A percentile compares a stretch with the other conserved stretches of the same genome.
phyloP scores from a whole-genome alignment of 2,113 vertebrate species.

The Prionailurus bengalensis region DNA sequence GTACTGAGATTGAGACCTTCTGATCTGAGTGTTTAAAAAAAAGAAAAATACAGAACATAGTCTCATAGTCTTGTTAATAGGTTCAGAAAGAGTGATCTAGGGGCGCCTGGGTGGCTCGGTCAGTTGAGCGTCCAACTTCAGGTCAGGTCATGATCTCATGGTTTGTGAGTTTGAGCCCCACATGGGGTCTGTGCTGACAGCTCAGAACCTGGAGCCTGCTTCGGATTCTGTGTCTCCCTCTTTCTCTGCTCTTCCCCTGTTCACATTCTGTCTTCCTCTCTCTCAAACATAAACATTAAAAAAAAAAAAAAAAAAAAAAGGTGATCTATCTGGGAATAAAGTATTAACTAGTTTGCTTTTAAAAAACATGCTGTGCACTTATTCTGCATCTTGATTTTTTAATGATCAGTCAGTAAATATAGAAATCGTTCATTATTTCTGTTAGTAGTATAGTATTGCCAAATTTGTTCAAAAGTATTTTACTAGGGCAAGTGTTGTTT shows the following conservation, averaged over 20 bases:
- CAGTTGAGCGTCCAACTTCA: too few relatives aligned
- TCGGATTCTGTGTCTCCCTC: too few relatives aligned
- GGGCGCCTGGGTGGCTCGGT: too few relatives aligned
- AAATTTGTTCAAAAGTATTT: slow-evolving; percentile 16
- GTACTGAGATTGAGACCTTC: background rate
- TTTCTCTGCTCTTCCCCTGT: too few relatives aligned
- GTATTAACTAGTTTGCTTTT: background rate
- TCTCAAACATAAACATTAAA: too few relatives aligned
- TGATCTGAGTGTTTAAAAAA: background rate
- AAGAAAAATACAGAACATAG: background rate
- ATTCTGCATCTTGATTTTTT: slow-evolving; percentile 34
- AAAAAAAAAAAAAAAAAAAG: background rate
- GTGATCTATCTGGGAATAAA: background rate
- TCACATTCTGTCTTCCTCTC: too few relatives aligned
- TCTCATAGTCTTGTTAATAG: slow-evolving; percentile 11
- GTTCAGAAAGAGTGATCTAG: slow-evolving; percentile 6
- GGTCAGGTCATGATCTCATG: too few relatives aligned
- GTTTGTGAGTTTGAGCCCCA: too few relatives aligned
- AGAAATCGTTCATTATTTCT: slow-evolving; percentile 16
- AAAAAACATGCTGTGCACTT: background rate
- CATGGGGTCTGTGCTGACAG: too few relatives aligned
- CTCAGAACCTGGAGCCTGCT: too few relatives aligned
- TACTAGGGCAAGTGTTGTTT: background rate
- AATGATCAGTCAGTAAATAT: background rate
- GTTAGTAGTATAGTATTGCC: background rate